phyloP scores from a whole-genome alignment of 2,113 vertebrate genomes.

The Leptodactylus fuscus region DNA sequence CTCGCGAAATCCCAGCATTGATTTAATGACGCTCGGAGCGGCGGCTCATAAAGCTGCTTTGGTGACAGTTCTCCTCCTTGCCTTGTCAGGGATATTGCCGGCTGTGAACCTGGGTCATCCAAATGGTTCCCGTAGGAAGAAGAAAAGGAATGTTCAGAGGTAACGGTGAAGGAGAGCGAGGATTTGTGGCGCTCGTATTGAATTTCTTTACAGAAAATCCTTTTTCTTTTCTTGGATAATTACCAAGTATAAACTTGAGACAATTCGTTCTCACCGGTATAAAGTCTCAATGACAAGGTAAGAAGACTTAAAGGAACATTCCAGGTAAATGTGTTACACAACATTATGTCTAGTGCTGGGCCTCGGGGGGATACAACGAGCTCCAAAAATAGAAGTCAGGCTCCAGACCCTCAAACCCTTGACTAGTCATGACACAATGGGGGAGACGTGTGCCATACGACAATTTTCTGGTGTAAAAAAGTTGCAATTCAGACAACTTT shows the following conservation, averaged over 20 bases:
- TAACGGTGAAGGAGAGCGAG: too few relatives aligned
- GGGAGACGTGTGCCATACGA: too few relatives aligned
- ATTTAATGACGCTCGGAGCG: neutral
- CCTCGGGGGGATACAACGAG: too few relatives aligned
- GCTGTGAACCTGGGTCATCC: neutral
- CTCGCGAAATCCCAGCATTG: neutral
- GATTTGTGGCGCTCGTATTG: neutral
- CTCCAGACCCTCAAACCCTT: too few relatives aligned
- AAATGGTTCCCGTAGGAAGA: neutral
- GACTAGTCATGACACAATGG: too few relatives aligned
- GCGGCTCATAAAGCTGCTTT: slow-evolving; percentile 13
- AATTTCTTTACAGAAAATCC: neutral
- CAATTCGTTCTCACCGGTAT: neutral
- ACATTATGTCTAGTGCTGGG: too few relatives aligned
- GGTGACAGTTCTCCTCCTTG: neutral
- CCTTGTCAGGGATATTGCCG: neutral
- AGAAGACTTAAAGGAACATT: too few relatives aligned
- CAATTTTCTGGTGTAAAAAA: too few relatives aligned
- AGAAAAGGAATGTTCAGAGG: neutral
- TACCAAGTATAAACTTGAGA: neutral
- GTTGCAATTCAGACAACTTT: too few relatives aligned
- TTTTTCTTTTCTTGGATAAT: neutral
- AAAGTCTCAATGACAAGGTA: neutral
- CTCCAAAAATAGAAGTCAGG: too few relatives aligned
- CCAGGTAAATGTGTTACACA: too few relatives aligned